phyloP scores from a whole-genome alignment of 2,888 invertebrate species.

The Sinotaia quadrata region DNA sequence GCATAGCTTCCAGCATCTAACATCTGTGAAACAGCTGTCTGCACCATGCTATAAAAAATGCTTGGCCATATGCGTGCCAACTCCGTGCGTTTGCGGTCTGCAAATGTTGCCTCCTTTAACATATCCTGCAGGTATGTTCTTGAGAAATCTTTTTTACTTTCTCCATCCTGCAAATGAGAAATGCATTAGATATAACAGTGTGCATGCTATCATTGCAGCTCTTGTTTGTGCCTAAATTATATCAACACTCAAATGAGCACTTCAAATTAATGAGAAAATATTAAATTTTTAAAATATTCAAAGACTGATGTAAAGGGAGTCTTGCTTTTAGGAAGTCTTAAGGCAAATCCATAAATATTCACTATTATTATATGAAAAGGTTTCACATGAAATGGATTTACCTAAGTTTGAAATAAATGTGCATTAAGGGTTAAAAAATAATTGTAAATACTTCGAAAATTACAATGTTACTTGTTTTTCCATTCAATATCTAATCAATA shows the following conservation, averaged over 20 bases:
- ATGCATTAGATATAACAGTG: no score
- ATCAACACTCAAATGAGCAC: no score
- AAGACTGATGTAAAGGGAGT: no score
- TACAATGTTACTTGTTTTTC: not conserved
- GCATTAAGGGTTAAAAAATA: not conserved
- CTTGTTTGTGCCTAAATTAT: no score
- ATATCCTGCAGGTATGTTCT: slow-evolving; percentile 59
- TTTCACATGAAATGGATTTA: not conserved
- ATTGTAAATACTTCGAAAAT: not conserved
- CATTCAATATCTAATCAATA: not conserved
- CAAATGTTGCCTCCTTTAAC: slow-evolving; percentile 61
- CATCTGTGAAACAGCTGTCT: slow-evolving; percentile 62
- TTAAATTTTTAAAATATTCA: no score
- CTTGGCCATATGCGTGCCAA: slow-evolving; percentile 65
- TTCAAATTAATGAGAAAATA: no score
- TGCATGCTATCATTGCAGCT: no score
- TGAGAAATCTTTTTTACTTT: slow-evolving; percentile 52
- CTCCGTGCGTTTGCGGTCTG: slow-evolving; percentile 63
- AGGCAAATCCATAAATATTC: no score
- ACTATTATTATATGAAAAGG: no score
- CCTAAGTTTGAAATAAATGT: not conserved
- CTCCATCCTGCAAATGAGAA: slow-evolving; percentile 52
- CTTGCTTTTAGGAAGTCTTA: no score
- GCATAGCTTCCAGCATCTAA: slow-evolving; percentile 39
- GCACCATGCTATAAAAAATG: slow-evolving; percentile 65